Evolutionary conservation across 2,888 invertebrate species (phyloP).

Genomic region (Erebia epiphron): DNA sequence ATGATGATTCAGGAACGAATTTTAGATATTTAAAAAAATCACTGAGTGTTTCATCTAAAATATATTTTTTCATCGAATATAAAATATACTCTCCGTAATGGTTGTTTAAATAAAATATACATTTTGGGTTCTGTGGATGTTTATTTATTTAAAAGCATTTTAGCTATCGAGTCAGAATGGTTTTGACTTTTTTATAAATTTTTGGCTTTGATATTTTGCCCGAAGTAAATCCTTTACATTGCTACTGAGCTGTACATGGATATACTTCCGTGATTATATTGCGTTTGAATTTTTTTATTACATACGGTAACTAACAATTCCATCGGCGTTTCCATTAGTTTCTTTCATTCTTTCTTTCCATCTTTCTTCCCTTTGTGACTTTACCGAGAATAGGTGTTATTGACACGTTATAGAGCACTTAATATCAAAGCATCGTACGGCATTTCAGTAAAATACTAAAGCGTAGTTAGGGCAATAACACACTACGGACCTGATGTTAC

Average conservation of each 20-base stretch:
- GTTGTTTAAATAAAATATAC: neutral
- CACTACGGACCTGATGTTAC: too few species aligned
- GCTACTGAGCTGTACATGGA: neutral
- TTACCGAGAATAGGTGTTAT: too few species aligned
- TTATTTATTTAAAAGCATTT: constrained; percentile 16
- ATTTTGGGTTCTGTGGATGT: neutral
- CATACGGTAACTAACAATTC: too few species aligned
- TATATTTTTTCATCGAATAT: neutral
- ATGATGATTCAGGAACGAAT: too few species aligned
- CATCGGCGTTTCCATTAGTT: neutral
- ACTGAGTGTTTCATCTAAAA: neutral
- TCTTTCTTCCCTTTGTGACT: too few species aligned
- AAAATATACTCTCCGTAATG: neutral
- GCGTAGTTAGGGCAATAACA: too few species aligned
- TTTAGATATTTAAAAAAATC: neutral
- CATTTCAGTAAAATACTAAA: too few species aligned
- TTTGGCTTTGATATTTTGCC: neutral
- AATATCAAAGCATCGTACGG: too few species aligned
- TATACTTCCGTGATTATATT: constrained; percentile 3
- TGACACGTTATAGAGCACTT: too few species aligned
- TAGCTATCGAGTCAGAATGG: neutral
- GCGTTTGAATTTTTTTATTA: neutral
- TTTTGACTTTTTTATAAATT: neutral
- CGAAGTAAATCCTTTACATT: neutral
- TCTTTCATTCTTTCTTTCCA: too few species aligned